Conservation (phyloP, 1,140 invertebrate species). For the Leucophenga varia region DNA sequence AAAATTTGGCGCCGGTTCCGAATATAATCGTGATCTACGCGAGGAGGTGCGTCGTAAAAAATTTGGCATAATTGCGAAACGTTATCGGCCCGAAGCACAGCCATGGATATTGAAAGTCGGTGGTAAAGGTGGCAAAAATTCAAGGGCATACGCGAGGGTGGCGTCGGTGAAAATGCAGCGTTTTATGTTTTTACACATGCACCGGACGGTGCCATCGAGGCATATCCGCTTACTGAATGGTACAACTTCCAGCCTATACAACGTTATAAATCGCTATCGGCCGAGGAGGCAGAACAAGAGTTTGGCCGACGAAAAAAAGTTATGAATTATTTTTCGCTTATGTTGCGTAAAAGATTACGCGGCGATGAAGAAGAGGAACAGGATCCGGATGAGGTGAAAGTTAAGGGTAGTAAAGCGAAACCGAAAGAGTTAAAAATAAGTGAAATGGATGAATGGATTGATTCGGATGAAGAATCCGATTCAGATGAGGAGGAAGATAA, state of each 20-base stretch:
- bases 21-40: slow-evolving; percentile 83
- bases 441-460: slow-evolving; percentile 93
- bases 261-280: slow-evolving; percentile 86
- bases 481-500: slow-evolving; percentile 64
- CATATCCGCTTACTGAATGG: slow-evolving; percentile 94
- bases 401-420: slow-evolving; percentile 56
- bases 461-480: slow-evolving; percentile 74
- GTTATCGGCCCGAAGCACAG: slow-evolving; percentile 90
- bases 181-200: slow-evolving; percentile 97
- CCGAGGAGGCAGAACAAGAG: slow-evolving; percentile 96
- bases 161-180: slow-evolving; percentile 90
- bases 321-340: slow-evolving; percentile 92
- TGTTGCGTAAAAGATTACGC: slow-evolving; percentile 83
- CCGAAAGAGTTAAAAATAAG: slow-evolving; percentile 80
- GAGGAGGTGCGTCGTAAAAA: slow-evolving; percentile 94
- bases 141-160: slow-evolving; percentile 89
- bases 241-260: slow-evolving; percentile 69
- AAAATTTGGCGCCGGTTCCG: slow-evolving; percentile 84
- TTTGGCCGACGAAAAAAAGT: slow-evolving; percentile 93
- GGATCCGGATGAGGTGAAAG: slow-evolving; percentile 61
- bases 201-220: slow-evolving; percentile 91
- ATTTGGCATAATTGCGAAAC: slow-evolving; percentile 83
- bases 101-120: slow-evolving; percentile 93
- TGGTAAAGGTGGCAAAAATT: slow-evolving; percentile 91
- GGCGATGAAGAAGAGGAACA: slow-evolving; percentile 82